Evolutionary conservation across 2,888 invertebrate species (phyloP).

Genomic region (Harpalus rubripes): DNA sequence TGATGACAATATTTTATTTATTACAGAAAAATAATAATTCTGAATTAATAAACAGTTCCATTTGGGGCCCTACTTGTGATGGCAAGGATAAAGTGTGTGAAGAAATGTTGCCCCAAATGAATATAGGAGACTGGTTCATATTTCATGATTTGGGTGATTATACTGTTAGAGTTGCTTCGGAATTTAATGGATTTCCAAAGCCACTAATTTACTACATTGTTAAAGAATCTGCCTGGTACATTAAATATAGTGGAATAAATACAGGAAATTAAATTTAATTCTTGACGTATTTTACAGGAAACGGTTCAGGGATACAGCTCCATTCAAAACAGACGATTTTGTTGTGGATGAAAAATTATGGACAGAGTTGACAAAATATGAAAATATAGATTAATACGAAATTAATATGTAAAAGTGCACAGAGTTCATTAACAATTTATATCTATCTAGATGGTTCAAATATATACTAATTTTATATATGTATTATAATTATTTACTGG

Average conservation of each 20-base stretch:
- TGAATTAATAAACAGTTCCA: not conserved
- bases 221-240: constrained; percentile 1
- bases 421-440: not conserved
- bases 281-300: not conserved
- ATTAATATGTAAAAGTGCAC: not conserved
- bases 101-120: constrained; percentile 8
- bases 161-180: not conserved
- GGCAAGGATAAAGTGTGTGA: constrained; percentile 11
- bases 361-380: not conserved
- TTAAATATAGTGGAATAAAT: not conserved
- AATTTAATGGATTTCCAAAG: constrained; percentile 10
- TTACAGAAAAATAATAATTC: not conserved
- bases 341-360: not conserved
- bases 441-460: no score
- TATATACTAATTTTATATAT: no score
- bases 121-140: constrained; percentile 21
- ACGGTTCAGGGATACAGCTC: not conserved
- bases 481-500: no score
- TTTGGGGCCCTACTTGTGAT: constrained; percentile 1
- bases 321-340: not conserved
- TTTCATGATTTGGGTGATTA: constrained; percentile 23
- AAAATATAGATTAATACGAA: not conserved
- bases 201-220: not conserved
- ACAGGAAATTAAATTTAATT: not conserved
- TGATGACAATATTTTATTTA: no score